Evolutionary conservation across 1,140 invertebrate genomes (phyloP), one percentile per base, ranked within the genome.

Genomic region (Metaphire vulgaris): DNA sequence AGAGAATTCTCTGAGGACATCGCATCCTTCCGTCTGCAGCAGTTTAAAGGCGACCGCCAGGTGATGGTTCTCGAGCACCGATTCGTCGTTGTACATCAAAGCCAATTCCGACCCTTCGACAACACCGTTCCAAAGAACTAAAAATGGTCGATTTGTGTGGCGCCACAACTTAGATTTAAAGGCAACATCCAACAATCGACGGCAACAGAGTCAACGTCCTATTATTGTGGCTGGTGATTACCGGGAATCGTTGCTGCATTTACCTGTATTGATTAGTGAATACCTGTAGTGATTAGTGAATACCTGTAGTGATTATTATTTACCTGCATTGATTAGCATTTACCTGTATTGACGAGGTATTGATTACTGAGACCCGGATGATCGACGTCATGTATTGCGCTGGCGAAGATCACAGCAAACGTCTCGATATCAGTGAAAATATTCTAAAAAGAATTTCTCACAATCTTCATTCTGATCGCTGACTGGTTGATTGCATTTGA

Each of bases 11-110:
- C 90, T 89, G 86, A 98, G 95, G 85, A 98, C 97, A 88, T 98
- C 94, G 88, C 95, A 97, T 82, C 95, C 94, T 86, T 97, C 96
- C 86, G 96, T 96, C 86, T 97, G 95, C 79, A 99, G 89, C 66
- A 99, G 88, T 88, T 98, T 98, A 87, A 98, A 99, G 64, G 96
- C 96, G 77, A 98, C 96, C 67, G 96, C 96, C 83, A 98, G 89
- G 87, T 99, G 97, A 87, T 99, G 96, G 86, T 99, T 98, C 88
- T 99, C 97, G 77, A 98, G 88, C 31, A 99, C 97, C 79, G 94
- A 96, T 86, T 97, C 95, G 87, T 98, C 95, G 87, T 98, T 98
- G 88, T 97, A 98, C 94, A 97, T 96, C 81, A 97, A 89, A 75
- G 95, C 95, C 84, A 96, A 89, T 88, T 96, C 93, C 74, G 93